A percentile compares a stretch with the other conserved stretches of the same genome.
Evolutionary conservation across 1,140 invertebrate species (phyloP).

Genomic region (silkworm (Bombyx mori)): ASM3026992v2 NC_085109.1:1116501-1117000

Average conservation of each 20-base stretch:
- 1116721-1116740: no score
- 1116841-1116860: no score
- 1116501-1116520: slow-evolving; percentile 80
- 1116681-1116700: not conserved
- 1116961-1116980: slow-evolving; percentile 98
- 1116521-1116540: slow-evolving; percentile 79
- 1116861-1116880: not conserved
- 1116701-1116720: not conserved
- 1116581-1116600: slow-evolving; percentile 20
- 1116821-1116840: no score
- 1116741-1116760: no score
- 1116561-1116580: slow-evolving; percentile 74
- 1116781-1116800: no score
- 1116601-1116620: not conserved
- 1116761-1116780: no score
- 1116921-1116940: slow-evolving; percentile 97
- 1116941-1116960: slow-evolving; percentile 94
- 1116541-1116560: slow-evolving; percentile 76
- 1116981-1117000: slow-evolving; percentile 94
- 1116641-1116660: no score
- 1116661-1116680: not conserved
- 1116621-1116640: slow-evolving; percentile 4
- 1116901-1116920: slow-evolving; percentile 94
- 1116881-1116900: slow-evolving; percentile 79
- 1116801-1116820: no score